Conservation (phyloP, 2,888 invertebrate species). For the Sarcophaga carnaria region DNA sequence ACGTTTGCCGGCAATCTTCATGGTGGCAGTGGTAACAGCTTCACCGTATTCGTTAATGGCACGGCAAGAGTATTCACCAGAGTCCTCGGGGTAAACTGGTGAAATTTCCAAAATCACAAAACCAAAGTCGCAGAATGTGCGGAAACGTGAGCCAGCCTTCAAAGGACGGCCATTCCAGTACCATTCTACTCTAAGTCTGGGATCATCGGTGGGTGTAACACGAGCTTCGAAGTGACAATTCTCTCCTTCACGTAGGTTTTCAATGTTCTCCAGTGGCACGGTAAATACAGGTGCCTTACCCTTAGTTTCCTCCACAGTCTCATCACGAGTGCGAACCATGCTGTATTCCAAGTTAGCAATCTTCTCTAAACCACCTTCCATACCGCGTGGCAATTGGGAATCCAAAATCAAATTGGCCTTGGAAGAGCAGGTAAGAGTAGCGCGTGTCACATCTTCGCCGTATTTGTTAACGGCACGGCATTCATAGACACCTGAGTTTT, state of each 20-base stretch:
- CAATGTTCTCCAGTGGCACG: slow-evolving; percentile 92
- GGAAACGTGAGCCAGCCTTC: slow-evolving; percentile 94
- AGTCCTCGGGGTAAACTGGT: slow-evolving; percentile 97
- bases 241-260: slow-evolving; percentile 93
- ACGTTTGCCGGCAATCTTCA: slow-evolving; percentile 95
- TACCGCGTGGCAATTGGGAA: slow-evolving; percentile 95
- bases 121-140: slow-evolving; percentile 98
- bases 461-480: slow-evolving; percentile 96
- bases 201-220: slow-evolving; percentile 94
- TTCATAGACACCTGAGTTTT: slow-evolving; percentile 96
- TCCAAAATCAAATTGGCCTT: slow-evolving; percentile 95
- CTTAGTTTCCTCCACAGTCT: slow-evolving; percentile 87
- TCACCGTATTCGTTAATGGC: slow-evolving; percentile 94
- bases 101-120: slow-evolving; percentile 98
- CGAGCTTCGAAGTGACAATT: slow-evolving; percentile 95
- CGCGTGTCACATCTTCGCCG: slow-evolving; percentile 93
- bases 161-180: slow-evolving; percentile 96
- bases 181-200: slow-evolving; percentile 96
- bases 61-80: slow-evolving; percentile 94
- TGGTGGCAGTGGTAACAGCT: slow-evolving; percentile 93
- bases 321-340: slow-evolving; percentile 89
- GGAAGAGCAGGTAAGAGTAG: slow-evolving; percentile 92
- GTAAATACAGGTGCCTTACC: slow-evolving; percentile 96
- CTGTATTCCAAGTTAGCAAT: slow-evolving; percentile 96
- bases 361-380: slow-evolving; percentile 97